Base-by-base conservation (phyloP, 2,888 invertebrate species). In the Sisyra terminalis region DNA sequence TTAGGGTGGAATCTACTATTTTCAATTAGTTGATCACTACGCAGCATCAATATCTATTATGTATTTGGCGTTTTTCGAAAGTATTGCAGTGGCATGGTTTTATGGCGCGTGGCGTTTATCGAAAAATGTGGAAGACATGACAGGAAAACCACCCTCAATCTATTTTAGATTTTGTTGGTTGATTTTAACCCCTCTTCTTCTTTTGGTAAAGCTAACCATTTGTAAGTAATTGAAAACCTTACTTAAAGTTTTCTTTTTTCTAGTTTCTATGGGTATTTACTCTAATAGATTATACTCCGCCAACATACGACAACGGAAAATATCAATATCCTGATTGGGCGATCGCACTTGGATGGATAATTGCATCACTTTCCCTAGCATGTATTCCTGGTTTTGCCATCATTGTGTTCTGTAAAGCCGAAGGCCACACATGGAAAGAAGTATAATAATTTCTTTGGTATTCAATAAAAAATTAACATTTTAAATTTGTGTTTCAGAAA, bases 11-110 rank as follows among this genome's bases (percentile, higher is more conserved):
- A 90, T 90, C 56, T 92, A 84, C 58, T 83, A 84, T 58, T 89
- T 93, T 59, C 89, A 90, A 67, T 60, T 93, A 47, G 82, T 93
- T 65, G 92, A 93, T 57, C 87, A 86, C 57, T 93, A 89, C 58
- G 87, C 90, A n/a, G 88, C 89, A 13, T 85, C 86, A 36, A 79
- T 90, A 52, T 86, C 90, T 43, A 84, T 92, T 42, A 83, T 92
- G 66, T 90, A 88, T 57, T 70, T 92, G 49, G 90, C 92, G 29
- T 90, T 93, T 63, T 90, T 92, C 55, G 92, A 93, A 70, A 81
- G 89, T 40, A 81, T 90, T 42, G 92, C 83, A 7, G 78, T 93
- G 46, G 78, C 87, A 4, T 93, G 92, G 90, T 82, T 88, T 57
- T 93, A 92, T 57, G 92, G 92, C 30, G 82, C 84, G 1, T 74